These are phyloP conservation scores for Timema podura DNA, from an alignment of 2,888 invertebrate species.

Conservation along the genomic window DNA sequence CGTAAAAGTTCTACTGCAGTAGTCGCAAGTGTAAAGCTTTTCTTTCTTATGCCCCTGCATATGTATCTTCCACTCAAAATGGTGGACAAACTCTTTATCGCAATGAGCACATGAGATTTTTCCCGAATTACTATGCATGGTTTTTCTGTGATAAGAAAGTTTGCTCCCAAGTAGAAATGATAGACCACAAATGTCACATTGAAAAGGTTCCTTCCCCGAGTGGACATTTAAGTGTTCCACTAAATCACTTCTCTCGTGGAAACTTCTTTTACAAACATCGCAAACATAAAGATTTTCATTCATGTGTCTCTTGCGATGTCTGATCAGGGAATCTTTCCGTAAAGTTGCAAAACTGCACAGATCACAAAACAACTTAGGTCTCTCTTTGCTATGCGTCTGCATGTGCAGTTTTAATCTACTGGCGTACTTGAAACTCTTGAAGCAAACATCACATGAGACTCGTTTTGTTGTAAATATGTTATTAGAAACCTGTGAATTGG, in stretches of 20 bases:
- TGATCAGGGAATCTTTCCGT: too few relatives aligned
- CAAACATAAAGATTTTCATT: slow-evolving; percentile 59
- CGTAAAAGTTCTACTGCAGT: slow-evolving; percentile 23
- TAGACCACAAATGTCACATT: slow-evolving; percentile 39
- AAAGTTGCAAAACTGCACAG: too few relatives aligned
- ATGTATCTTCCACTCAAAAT: slow-evolving; percentile 35
- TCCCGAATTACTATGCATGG: background rate
- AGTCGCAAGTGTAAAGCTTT: slow-evolving; percentile 21
- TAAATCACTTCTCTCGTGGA: slow-evolving; percentile 28
- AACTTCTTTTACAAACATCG: slow-evolving; percentile 46
- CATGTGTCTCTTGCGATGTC: too few relatives aligned
- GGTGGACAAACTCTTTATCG: slow-evolving; percentile 29
- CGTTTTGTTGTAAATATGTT: too few relatives aligned
- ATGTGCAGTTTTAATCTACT: too few relatives aligned
- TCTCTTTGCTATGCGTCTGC: too few relatives aligned
- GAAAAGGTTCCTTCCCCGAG: slow-evolving; percentile 28
- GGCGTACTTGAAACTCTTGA: too few relatives aligned
- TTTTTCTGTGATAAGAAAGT: background rate
- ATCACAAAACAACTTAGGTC: too few relatives aligned
- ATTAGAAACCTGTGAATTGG: too few relatives aligned
- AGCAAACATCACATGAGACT: too few relatives aligned
- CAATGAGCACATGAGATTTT: slow-evolving; percentile 23
- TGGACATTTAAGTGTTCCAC: background rate
- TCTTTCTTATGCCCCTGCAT: too few relatives aligned
- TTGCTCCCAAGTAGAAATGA: background rate